Conservation (phyloP, 1,140 invertebrate genomes). For the Neodiprion lecontei region DNA sequence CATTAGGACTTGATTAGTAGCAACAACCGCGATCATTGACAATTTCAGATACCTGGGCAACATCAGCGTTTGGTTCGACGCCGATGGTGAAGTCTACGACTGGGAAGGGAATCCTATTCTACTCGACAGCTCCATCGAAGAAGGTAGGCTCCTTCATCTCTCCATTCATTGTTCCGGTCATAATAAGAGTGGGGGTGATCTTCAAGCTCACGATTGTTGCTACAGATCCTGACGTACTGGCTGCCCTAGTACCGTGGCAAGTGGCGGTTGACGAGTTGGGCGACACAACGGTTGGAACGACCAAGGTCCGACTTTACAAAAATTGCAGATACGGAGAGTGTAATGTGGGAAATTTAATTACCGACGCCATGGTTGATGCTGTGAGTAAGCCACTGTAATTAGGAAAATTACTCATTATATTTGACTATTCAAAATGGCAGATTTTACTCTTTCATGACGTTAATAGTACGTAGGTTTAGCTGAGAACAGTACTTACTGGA, state of each 20-base stretch:
- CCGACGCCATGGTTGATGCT: slow-evolving; percentile 73
- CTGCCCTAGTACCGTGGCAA: slow-evolving; percentile 67
- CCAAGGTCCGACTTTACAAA: slow-evolving; percentile 64
- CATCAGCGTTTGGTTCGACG: slow-evolving; percentile 76
- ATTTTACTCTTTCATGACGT: slow-evolving; percentile 16
- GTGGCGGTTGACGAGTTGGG: slow-evolving; percentile 65
- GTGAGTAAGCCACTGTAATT: slow-evolving; percentile 45
- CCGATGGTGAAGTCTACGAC: slow-evolving; percentile 70
- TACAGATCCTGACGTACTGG: slow-evolving; percentile 62
- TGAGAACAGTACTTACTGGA: slow-evolving; percentile 63
- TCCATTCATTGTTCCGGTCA: background rate
- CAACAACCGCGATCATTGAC: background rate
- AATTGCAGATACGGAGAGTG: slow-evolving; percentile 71
- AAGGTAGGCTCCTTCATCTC: slow-evolving; percentile 62
- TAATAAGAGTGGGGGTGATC: too few relatives aligned
- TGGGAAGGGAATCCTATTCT: slow-evolving; percentile 81
- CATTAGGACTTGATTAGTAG: background rate
- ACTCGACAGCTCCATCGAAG: slow-evolving; percentile 67
- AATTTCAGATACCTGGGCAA: slow-evolving; percentile 73
- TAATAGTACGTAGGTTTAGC: slow-evolving; percentile 52
- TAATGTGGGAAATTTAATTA: slow-evolving; percentile 77
- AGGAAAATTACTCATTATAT: slow-evolving; percentile 8
- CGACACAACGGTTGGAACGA: slow-evolving; percentile 64
- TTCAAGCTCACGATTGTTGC: background rate
- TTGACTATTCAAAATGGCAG: background rate